Evolutionary conservation across 2,797 vertebrate genomes (phyloP), one percentile per base, ranked within the genome.

Genomic region (Gadopsis marmoratus): DNA sequence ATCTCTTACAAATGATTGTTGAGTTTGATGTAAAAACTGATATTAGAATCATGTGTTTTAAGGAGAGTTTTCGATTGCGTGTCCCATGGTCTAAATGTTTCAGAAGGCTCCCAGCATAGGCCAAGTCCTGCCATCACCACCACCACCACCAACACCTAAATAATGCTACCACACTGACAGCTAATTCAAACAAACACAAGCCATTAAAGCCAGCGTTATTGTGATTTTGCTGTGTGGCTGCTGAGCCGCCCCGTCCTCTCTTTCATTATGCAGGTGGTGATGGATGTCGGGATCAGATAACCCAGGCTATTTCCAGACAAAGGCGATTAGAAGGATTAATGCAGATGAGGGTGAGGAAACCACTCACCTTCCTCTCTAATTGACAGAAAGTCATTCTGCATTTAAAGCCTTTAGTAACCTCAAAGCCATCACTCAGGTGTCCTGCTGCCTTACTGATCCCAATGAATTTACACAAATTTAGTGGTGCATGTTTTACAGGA

Each of bases 311-410:
- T 85, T 87, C 75, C 81, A 88, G 78, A 78, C 66, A 64, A 53
- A 75, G 47, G 71, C 83, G 84, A 83, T 77, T 76, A 86, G 26
- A 53, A 16, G 81, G 81, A 87, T 89, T 84, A 82, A 58, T 31
- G 3, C 12, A 16, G 78, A 43, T 3, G 21, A 81, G 65, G 59
- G 67, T 73, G 71, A 84, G 78, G 78, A 61, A 68, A 73, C 29
- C 54, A 21, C 37, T 76, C 63, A 78, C 79, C 70, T 81, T 65
- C 70, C 37, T 39, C 37, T 39, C 9, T 39, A 39, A 39, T 3
- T 39, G 37, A 39, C 37, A 39, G 37, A 39, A 39, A 39, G 37
- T 39, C 37, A 39, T 39, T 39, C 37, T 10, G 37, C 37, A 39
- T 39, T 39, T 39, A 39, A 39, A 39, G 37, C 10, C 37, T 10